Evolutionary conservation across 2,113 vertebrate genomes (phyloP).

Genomic region (Apeltes quadracus): DNA sequence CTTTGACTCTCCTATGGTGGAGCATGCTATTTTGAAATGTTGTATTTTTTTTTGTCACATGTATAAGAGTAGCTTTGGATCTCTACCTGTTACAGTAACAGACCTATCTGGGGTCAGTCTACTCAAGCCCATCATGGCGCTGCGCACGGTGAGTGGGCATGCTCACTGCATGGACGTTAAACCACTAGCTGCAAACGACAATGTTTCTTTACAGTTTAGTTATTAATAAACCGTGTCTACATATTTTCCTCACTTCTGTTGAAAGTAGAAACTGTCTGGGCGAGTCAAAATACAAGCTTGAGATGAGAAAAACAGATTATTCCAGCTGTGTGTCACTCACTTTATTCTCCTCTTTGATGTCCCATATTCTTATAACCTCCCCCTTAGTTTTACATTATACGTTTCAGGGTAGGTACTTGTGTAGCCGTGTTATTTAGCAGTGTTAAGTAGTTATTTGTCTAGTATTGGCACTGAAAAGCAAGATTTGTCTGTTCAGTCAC

Average conservation of each 20-base stretch:
- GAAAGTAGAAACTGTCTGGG: background rate
- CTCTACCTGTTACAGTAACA: background rate
- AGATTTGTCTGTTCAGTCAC: constrained; percentile 23
- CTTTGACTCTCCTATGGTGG: background rate
- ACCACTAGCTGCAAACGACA: background rate
- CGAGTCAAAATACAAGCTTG: background rate
- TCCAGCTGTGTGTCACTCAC: background rate
- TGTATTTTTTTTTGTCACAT: too few species aligned
- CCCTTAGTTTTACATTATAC: constrained; percentile 24
- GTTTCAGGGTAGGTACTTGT: constrained; percentile 23
- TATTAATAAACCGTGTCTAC: background rate
- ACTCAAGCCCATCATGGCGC: background rate
- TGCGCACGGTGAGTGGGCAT: background rate
- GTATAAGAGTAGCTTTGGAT: background rate
- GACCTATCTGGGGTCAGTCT: background rate
- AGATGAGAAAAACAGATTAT: background rate
- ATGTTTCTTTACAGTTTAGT: background rate
- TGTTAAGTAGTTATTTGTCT: constrained; percentile 38
- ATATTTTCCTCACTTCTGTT: background rate
- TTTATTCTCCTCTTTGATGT: constrained; percentile 54
- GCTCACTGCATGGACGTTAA: background rate
- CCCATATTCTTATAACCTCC: background rate
- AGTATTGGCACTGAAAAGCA: constrained; percentile 51
- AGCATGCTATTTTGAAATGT: background rate
- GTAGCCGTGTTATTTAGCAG: constrained; percentile 31